These are phyloP conservation scores for Arvicanthis niloticus DNA, from an alignment of 2,113 vertebrate genomes.

Conservation along the genomic window DNA sequence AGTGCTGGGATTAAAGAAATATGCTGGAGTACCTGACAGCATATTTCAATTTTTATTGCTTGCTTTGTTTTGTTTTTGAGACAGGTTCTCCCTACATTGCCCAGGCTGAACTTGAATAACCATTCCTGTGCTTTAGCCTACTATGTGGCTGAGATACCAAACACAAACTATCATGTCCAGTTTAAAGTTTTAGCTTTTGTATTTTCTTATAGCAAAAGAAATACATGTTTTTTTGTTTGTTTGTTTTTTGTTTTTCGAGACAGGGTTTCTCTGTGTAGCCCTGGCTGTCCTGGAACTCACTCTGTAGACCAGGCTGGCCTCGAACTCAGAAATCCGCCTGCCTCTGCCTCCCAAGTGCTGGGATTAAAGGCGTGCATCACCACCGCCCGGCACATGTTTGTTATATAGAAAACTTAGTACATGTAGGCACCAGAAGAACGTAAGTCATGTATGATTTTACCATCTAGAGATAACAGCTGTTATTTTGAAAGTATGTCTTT, in stretches of 20 bases:
- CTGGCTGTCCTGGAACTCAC: too few relatives aligned
- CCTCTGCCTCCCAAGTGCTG: too few relatives aligned
- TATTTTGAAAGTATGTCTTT: background rate
- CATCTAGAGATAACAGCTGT: background rate
- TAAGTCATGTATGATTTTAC: background rate
- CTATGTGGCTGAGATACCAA: background rate
- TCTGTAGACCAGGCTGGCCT: too few relatives aligned
- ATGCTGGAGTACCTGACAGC: background rate
- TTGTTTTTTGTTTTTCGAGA: too few relatives aligned
- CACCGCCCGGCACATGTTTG: background rate
- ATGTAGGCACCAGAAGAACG: conserved; percentile 5
- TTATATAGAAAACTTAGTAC: conserved; percentile 10
- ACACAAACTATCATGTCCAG: background rate
- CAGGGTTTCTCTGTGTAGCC: too few relatives aligned
- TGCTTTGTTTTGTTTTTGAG: background rate
- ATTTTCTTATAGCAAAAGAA: conserved; percentile 54
- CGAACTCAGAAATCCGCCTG: too few relatives aligned
- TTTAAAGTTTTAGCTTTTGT: conserved; percentile 15
- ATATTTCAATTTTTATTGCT: background rate
- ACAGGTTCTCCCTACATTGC: background rate
- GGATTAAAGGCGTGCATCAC: too few relatives aligned
- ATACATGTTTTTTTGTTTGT: background rate
- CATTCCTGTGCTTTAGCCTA: background rate
- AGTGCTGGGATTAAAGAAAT: background rate
- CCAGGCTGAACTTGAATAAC: background rate